Conservation (phyloP, 2,888 invertebrate genomes). For the Boloria selene region DNA sequence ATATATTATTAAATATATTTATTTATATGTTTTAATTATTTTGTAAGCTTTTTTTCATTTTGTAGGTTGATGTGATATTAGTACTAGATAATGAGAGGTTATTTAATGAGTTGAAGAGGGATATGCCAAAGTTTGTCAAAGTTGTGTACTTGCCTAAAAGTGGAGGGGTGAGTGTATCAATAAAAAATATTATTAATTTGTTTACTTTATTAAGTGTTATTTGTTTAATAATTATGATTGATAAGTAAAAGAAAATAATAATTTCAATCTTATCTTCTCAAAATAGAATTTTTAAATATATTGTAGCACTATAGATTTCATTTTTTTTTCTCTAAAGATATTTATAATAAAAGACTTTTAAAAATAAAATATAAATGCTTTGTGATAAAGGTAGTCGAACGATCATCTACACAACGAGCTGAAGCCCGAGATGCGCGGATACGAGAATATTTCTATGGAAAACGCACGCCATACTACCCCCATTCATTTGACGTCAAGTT, state of each 20-base stretch:
- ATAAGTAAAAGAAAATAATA: no score
- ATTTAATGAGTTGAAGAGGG: conserved; percentile 95
- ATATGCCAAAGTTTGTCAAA: conserved; percentile 96
- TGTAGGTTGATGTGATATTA: conserved; percentile 93
- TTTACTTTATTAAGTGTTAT: no score
- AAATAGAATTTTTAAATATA: no score
- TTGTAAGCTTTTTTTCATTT: conserved; percentile 28
- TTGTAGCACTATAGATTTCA: no score
- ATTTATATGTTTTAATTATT: neutral
- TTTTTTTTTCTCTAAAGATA: no score
- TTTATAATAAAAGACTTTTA: no score
- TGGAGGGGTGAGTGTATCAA: conserved; percentile 89
- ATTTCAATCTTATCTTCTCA: no score
- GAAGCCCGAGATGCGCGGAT: conserved; percentile 91
- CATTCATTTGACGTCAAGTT: conserved; percentile 97
- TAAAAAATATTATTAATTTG: no score
- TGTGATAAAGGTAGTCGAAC: conserved; percentile 88
- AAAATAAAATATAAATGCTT: no score
- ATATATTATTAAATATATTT: neutral
- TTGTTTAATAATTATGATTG: no score
- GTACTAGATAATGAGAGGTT: conserved; percentile 98
- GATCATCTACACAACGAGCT: conserved; percentile 86
- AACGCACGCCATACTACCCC: conserved; percentile 90
- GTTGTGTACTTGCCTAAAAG: conserved; percentile 96
- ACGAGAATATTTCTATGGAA: conserved; percentile 97